These are phyloP conservation scores for Microcebus jonahi DNA, from an alignment of 2,113 vertebrate genomes.

Conservation along the genomic window DNA sequence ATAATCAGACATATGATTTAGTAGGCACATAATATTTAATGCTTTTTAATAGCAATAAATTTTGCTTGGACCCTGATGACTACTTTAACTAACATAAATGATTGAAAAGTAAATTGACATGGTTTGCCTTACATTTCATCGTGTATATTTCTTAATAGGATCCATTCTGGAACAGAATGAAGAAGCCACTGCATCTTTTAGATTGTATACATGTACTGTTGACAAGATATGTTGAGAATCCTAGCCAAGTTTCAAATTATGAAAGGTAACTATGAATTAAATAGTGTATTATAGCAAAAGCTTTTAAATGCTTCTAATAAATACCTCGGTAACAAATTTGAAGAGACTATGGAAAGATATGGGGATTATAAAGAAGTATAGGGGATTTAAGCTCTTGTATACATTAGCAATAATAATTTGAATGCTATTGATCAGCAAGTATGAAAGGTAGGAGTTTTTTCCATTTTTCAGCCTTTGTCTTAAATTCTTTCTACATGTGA, in stretches of 20 bases:
- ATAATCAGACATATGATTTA: background rate
- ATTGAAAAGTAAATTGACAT: background rate
- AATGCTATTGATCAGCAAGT: background rate
- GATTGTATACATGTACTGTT: conserved; percentile 96
- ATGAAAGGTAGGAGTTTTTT: conserved; percentile 6
- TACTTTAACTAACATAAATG: conserved; percentile 34
- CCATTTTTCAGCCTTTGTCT: background rate
- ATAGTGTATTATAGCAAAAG: background rate
- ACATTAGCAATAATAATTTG: conserved; percentile 6
- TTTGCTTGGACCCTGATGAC: background rate
- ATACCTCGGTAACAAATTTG: background rate
- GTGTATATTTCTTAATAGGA: conserved; percentile 85
- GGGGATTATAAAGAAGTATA: background rate
- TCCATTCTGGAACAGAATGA: conserved; percentile 95
- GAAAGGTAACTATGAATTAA: conserved; percentile 86
- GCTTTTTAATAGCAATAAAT: background rate
- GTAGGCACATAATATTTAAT: background rate
- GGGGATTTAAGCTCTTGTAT: background rate
- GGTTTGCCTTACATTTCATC: background rate
- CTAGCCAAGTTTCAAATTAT: conserved; percentile 90
- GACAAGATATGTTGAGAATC: conserved; percentile 93
- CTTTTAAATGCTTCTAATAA: conserved; percentile 31
- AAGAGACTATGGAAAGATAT: background rate
- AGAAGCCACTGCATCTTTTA: conserved; percentile 95
- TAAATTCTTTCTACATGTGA: background rate